Conservation (phyloP, 2,888 invertebrate species). For the Choreutis nemorana region DNA sequence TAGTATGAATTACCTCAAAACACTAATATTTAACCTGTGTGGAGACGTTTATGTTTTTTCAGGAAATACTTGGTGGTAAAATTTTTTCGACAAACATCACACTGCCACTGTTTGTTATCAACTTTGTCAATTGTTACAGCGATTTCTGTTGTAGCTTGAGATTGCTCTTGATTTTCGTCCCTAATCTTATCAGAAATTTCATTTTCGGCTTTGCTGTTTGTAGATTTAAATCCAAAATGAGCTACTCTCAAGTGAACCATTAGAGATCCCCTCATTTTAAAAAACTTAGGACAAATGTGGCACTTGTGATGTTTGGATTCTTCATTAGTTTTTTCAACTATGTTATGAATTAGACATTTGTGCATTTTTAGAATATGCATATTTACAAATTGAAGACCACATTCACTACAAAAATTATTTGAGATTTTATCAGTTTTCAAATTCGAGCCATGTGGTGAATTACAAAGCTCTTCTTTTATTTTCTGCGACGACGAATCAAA, state of each 20-base stretch:
- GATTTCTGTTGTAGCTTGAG: no score
- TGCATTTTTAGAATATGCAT: conserved; percentile 76
- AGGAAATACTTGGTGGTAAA: conserved; percentile 91
- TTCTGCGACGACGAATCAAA: conserved; percentile 30
- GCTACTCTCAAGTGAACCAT: conserved; percentile 84
- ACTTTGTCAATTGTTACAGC: conserved; percentile 26
- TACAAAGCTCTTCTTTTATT: conserved; percentile 22
- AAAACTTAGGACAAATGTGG: conserved; percentile 80
- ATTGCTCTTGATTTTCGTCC: conserved; percentile 16
- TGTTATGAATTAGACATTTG: conserved; percentile 73
- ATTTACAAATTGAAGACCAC: conserved; percentile 76
- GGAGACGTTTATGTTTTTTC: conserved; percentile 87
- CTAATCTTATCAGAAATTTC: no score
- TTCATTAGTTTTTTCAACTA: conserved; percentile 38
- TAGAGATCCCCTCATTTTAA: conserved; percentile 83
- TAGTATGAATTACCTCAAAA: conserved; percentile 57
- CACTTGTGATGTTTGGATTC: conserved; percentile 69
- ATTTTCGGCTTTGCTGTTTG: conserved; percentile 14
- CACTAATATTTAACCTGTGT: conserved; percentile 73
- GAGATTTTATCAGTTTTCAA: conserved; percentile 35
- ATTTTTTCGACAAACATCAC: conserved; percentile 83
- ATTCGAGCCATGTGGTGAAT: conserved; percentile 20
- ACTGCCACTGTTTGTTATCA: conserved; percentile 85
- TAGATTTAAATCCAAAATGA: conserved; percentile 68
- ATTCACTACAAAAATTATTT: conserved; percentile 69